Conservation (phyloP, 2,113 vertebrate genomes). For the Tichodroma muraria region DNA sequence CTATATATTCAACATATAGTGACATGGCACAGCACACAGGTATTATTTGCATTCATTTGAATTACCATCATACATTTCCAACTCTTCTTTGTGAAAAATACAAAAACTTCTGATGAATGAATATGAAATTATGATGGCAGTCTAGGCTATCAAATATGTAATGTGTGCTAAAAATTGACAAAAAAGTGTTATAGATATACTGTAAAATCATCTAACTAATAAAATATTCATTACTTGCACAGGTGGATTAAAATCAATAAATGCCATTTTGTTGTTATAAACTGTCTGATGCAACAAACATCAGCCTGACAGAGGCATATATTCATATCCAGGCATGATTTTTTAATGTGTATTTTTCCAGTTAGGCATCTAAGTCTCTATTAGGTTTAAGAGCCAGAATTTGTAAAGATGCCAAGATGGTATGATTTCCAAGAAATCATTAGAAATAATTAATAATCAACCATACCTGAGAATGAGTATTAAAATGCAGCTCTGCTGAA, state of each 20-base stretch:
- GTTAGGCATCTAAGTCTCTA: neutral
- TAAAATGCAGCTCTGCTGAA: neutral
- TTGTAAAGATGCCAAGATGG: neutral
- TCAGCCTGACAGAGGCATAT: neutral
- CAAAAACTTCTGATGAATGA: neutral
- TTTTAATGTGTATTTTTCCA: neutral
- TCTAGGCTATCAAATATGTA: neutral
- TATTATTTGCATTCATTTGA: neutral
- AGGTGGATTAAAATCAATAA: constrained; percentile 57
- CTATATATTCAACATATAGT: neutral
- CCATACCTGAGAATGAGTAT: neutral
- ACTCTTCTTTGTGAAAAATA: neutral
- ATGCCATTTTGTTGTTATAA: constrained; percentile 24
- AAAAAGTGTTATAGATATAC: neutral
- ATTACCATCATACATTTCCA: neutral
- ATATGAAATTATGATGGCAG: neutral
- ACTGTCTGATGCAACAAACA: constrained; percentile 20
- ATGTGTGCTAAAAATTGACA: neutral
- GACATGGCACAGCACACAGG: neutral
- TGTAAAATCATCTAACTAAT: neutral
- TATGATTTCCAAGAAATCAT: neutral
- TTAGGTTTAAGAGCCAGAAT: neutral
- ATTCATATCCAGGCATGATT: neutral
- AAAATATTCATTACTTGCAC: constrained; percentile 37
- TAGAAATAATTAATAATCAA: neutral